These are phyloP conservation scores for Umimayanthus kanabou DNA, from an alignment of 92 coral and sea anemone genomes.

Conservation along the genomic window DNA sequence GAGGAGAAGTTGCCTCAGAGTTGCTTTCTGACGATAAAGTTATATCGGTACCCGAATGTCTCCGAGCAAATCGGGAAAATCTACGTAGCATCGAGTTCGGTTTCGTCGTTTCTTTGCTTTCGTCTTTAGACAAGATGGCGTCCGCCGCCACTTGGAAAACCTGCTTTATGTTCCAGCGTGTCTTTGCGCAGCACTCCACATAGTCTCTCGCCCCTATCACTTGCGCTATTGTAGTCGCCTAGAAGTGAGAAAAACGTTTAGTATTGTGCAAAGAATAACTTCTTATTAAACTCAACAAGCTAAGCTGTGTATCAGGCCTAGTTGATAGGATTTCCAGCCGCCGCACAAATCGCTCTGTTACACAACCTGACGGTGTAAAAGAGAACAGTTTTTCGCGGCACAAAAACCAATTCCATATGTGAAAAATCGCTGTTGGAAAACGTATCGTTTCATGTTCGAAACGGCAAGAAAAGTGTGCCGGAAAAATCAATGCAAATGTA, in stretches of 20 bases:
- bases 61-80: slow-evolving; percentile 84
- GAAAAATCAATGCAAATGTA: too few species aligned
- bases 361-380: too few species aligned
- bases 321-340: too few species aligned
- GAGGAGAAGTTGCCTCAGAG: slow-evolving; percentile 38
- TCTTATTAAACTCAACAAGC: background rate
- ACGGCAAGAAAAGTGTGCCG: too few species aligned
- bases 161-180: slow-evolving; percentile 89
- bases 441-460: too few species aligned
- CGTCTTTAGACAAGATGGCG: slow-evolving; percentile 79
- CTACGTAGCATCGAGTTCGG: slow-evolving; percentile 80
- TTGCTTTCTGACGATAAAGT: slow-evolving; percentile 51
- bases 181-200: slow-evolving; percentile 97
- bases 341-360: too few species aligned
- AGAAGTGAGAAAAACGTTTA: background rate
- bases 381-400: too few species aligned
- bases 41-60: slow-evolving; percentile 76
- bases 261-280: background rate
- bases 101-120: slow-evolving; percentile 62
- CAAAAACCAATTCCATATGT: too few species aligned
- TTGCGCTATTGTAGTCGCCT: slow-evolving; percentile 85
- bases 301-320: background rate
- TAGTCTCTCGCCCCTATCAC: slow-evolving; percentile 78
- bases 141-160: slow-evolving; percentile 95
- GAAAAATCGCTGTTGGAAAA: too few species aligned